Evolutionary conservation across 2,797 vertebrate species (phyloP).

Genomic region (Arctocebus calabarensis): DNA sequence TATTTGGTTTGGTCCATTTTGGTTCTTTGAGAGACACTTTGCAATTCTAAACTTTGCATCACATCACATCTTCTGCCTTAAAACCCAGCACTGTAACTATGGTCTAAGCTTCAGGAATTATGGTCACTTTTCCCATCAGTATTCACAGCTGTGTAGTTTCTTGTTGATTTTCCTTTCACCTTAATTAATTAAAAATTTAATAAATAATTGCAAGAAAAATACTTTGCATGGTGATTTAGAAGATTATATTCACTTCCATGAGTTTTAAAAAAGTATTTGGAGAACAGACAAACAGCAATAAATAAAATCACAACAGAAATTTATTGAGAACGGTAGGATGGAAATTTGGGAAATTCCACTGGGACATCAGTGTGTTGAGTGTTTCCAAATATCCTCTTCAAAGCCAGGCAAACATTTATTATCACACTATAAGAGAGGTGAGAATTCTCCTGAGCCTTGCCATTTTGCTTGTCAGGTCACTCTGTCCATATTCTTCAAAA

Average conservation of each 20-base stretch:
- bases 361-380: background rate
- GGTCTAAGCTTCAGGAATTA: background rate
- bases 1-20: background rate
- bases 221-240: constrained; percentile 48
- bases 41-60: constrained; percentile 3
- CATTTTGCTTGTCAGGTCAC: background rate
- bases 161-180: constrained; percentile 71
- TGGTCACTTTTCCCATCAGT: constrained; percentile 30
- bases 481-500: background rate
- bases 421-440: background rate
- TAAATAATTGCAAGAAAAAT: constrained; percentile 72
- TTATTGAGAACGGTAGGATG: constrained; percentile 36
- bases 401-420: background rate
- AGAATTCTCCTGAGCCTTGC: background rate
- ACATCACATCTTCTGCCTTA: background rate
- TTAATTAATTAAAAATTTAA: constrained; percentile 79
- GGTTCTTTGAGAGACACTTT: background rate
- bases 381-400: background rate
- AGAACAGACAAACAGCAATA: constrained; percentile 65
- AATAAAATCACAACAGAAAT: constrained; percentile 60
- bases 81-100: background rate
- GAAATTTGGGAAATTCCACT: constrained; percentile 3
- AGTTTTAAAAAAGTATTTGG: constrained; percentile 33
- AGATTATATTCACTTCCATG: constrained; percentile 60
- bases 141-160: constrained; percentile 63